These are phyloP conservation scores for Colistium nudipinnis DNA, from an alignment of 2,113 vertebrate genomes.

Conservation along the genomic window DNA sequence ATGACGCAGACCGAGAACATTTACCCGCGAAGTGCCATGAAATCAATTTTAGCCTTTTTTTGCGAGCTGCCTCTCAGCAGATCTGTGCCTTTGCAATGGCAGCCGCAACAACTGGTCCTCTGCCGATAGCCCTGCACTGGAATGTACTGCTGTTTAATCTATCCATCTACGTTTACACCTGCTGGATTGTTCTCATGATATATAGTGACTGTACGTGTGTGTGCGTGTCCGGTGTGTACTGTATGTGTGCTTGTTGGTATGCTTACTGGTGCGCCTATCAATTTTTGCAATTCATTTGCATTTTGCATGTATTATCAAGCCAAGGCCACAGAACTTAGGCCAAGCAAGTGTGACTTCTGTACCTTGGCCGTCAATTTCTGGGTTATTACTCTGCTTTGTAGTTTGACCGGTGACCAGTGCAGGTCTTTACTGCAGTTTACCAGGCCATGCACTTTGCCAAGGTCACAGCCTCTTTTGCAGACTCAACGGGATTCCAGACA, in stretches of 20 bases:
- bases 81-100: constrained; percentile 31
- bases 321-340: constrained; percentile 18
- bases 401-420: constrained; percentile 15
- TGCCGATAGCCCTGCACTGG: constrained; percentile 21
- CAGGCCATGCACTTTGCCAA: too few relatives aligned
- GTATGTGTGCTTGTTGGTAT: background rate
- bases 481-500: too few relatives aligned
- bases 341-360: constrained; percentile 15
- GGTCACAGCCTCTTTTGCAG: too few relatives aligned
- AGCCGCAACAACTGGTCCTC: constrained; percentile 32
- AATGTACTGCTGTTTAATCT: constrained; percentile 51
- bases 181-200: constrained; percentile 30
- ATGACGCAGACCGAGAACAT: background rate
- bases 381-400: constrained; percentile 10
- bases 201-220: constrained; percentile 1
- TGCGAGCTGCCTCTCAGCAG: constrained; percentile 6
- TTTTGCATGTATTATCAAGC: constrained; percentile 21
- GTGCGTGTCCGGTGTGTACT: constrained; percentile 6
- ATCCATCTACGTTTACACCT: constrained; percentile 30
- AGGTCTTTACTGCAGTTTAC: background rate
- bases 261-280: constrained; percentile 3
- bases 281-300: constrained; percentile 37
- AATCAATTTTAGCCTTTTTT: background rate
- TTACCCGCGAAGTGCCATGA: background rate
- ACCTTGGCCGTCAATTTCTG: constrained; percentile 27